These are phyloP conservation scores for Temnothorax ravouxi DNA, from an alignment of 2,888 invertebrate species.

Conservation along the genomic window DNA sequence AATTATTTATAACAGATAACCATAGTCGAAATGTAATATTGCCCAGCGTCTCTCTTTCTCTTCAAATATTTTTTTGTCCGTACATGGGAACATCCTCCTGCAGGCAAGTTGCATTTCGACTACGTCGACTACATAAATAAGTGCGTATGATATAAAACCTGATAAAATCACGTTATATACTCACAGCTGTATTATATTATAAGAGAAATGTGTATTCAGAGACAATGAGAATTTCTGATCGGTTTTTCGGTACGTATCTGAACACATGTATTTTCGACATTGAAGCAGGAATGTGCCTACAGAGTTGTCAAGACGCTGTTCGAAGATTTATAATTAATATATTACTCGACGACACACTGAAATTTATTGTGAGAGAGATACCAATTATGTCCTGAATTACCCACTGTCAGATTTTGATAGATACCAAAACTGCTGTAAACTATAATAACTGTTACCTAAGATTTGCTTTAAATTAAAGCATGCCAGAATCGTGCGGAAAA, in stretches of 20 bases:
- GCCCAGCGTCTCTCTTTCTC: conserved; percentile 26
- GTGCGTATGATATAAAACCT: conserved; percentile 60
- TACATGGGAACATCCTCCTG: conserved; percentile 34
- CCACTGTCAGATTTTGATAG: conserved; percentile 41
- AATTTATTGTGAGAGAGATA: conserved; percentile 55
- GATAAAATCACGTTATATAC: conserved; percentile 64
- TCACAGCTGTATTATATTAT: conserved; percentile 66
- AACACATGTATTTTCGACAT: conserved; percentile 70
- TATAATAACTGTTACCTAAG: conserved; percentile 48
- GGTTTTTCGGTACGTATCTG: conserved; percentile 63
- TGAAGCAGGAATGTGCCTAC: conserved; percentile 71
- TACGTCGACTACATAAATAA: conserved; percentile 54
- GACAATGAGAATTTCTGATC: conserved; percentile 67
- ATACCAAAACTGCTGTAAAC: conserved; percentile 45
- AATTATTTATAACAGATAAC: conserved; percentile 69
- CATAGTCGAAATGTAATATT: conserved; percentile 70
- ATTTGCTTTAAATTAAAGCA: conserved; percentile 52
- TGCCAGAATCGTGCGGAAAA: conserved; percentile 2
- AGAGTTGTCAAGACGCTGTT: conserved; percentile 63
- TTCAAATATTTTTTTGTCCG: conserved; percentile 42
- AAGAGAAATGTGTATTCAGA: conserved; percentile 65
- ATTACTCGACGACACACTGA: conserved; percentile 51
- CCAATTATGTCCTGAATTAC: conserved; percentile 52
- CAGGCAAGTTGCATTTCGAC: conserved; percentile 65
- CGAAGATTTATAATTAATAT: conserved; percentile 51